A percentile compares a stretch with the other conserved stretches of the same genome.
Evolutionary conservation across 2,113 vertebrate species (phyloP).

Genomic region (Menura novaehollandiae): DNA sequence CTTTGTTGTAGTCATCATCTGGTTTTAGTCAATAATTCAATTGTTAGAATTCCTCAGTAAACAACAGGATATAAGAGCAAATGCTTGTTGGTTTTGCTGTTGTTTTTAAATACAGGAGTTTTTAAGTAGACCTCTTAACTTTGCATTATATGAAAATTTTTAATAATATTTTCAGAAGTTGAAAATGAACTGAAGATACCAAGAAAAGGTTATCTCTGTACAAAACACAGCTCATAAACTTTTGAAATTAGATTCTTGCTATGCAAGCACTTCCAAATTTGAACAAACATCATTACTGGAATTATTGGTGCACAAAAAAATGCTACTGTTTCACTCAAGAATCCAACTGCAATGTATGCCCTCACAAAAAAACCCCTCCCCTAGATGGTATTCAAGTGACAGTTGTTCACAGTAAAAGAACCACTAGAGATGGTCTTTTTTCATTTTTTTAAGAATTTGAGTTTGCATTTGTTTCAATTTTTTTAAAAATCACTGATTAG

Average conservation of each 20-base stretch:
- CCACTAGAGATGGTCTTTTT: background rate
- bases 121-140: background rate
- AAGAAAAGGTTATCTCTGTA: background rate
- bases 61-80: background rate
- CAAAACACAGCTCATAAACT: background rate
- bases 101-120: background rate
- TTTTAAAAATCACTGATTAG: background rate
- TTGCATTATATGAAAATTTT: background rate
- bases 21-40: background rate
- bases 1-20: background rate
- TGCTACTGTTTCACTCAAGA: background rate
- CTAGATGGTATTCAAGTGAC: background rate
- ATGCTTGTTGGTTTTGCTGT: background rate
- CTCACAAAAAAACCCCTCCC: background rate
- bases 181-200: background rate
- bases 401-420: background rate
- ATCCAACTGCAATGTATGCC: background rate
- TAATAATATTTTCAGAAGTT: background rate
- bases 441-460: background rate
- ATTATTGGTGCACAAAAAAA: background rate
- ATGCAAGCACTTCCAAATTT: background rate
- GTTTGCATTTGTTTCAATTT: background rate
- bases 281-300: background rate
- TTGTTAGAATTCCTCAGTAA: background rate
- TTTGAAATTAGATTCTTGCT: background rate